Conservation (phyloP, 2,888 invertebrate species). For the Metalampra italica region DNA sequence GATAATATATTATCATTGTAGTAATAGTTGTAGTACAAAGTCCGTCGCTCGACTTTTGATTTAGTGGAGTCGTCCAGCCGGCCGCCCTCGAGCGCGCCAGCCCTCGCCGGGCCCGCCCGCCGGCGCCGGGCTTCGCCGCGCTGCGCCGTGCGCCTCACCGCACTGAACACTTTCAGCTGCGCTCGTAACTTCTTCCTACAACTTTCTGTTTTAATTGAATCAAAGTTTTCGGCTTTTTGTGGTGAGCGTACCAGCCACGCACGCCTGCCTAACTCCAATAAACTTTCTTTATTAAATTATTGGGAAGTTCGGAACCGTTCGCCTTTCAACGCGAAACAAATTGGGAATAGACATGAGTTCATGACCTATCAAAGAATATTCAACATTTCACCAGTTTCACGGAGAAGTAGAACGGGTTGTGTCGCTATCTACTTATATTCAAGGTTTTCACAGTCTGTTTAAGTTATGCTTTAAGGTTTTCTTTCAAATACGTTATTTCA, state of each 20-base stretch:
- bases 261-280: conserved; percentile 60
- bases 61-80: conserved; percentile 35
- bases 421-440: neutral
- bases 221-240: conserved; percentile 77
- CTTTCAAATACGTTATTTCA: too few relatives aligned
- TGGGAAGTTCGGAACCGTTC: conserved; percentile 73
- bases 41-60: conserved; percentile 30
- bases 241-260: conserved; percentile 74
- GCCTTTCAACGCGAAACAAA: conserved; percentile 71
- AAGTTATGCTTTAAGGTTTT: too few relatives aligned
- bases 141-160: conserved; percentile 27
- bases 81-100: conserved; percentile 15
- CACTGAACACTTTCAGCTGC: conserved; percentile 43
- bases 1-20: too few relatives aligned
- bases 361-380: conserved; percentile 52
- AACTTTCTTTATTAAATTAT: conserved; percentile 79
- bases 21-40: neutral
- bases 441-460: conserved; percentile 10
- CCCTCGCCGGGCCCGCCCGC: conserved; percentile 23
- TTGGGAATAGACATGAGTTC: conserved; percentile 63
- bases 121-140: conserved; percentile 19
- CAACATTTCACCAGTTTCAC: conserved; percentile 13
- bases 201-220: conserved; percentile 77
- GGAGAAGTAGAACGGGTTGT: conserved; percentile 14
- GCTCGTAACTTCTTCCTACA: conserved; percentile 66